Evolutionary conservation across 2,888 invertebrate genomes (phyloP).

Genomic region (Mythimna albipuncta): DNA sequence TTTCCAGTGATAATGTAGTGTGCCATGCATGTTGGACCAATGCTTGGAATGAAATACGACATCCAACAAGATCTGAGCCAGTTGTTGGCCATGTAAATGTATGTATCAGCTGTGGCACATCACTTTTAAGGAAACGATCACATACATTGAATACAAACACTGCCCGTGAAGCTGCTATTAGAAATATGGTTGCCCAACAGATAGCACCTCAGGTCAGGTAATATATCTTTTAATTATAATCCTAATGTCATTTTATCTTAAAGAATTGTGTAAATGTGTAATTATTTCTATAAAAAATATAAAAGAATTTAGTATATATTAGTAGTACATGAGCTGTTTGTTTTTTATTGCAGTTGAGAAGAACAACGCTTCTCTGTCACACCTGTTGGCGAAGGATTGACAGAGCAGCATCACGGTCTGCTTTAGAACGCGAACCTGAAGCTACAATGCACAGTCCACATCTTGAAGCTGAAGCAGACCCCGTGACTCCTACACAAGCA

Average conservation of each 20-base stretch:
- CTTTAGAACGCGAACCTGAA: background rate
- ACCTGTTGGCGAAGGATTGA: constrained; percentile 17
- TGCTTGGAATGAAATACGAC: constrained; percentile 20
- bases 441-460: background rate
- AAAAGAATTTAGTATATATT: no score
- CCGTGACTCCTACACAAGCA: background rate
- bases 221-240: no score
- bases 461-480: background rate
- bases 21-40: constrained; percentile 26
- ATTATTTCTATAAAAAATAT: no score
- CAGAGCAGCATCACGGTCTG: constrained; percentile 7
- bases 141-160: constrained; percentile 17
- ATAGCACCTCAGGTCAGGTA: no score
- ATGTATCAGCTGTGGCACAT: constrained; percentile 29
- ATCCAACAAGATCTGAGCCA: constrained; percentile 11
- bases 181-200: no score
- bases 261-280: no score
- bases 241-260: no score
- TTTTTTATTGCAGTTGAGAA: no score
- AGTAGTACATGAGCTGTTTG: no score
- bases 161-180: background rate
- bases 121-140: constrained; percentile 17
- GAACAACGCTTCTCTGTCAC: background rate
- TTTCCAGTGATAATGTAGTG: constrained; percentile 2
- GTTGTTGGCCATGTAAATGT: constrained; percentile 17